Conservation (phyloP, 2,888 invertebrate species). For the Aphodius sticticus region DNA sequence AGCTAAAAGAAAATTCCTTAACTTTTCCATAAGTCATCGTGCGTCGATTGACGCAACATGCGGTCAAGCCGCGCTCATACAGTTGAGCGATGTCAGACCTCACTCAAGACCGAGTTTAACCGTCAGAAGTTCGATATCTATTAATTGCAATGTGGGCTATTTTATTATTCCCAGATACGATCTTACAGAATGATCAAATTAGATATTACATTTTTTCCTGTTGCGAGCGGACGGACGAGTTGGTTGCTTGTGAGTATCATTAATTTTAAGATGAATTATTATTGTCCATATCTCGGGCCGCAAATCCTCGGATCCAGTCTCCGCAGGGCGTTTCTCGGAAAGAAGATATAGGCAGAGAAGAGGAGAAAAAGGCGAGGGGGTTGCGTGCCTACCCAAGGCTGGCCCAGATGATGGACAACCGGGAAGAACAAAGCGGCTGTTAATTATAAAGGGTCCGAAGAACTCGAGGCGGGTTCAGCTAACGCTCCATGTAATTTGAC, state of each 20-base stretch:
- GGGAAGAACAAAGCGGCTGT: constrained; percentile 25
- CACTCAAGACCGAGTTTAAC: not conserved
- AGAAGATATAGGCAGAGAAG: not conserved
- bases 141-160: constrained; percentile 19
- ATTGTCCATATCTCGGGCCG: not conserved
- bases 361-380: not conserved
- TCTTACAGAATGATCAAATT: not conserved
- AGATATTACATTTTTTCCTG: not conserved
- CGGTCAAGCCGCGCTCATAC: not conserved
- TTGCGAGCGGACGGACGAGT: not conserved
- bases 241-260: not conserved
- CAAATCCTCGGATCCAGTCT: not conserved
- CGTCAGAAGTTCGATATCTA: constrained; percentile 12
- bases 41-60: not conserved
- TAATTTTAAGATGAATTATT: not conserved
- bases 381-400: not conserved
- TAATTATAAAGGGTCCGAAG: constrained; percentile 16
- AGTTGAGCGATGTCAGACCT: not conserved
- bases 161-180: not conserved
- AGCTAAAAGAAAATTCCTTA: not conserved
- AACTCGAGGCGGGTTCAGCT: not conserved
- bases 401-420: not conserved
- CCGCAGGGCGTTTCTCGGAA: not conserved
- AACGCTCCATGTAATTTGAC: constrained; percentile 23
- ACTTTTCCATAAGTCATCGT: not conserved